phyloP scores from a whole-genome alignment of 1,140 invertebrate species.

The Drosophila serrata region DNA sequence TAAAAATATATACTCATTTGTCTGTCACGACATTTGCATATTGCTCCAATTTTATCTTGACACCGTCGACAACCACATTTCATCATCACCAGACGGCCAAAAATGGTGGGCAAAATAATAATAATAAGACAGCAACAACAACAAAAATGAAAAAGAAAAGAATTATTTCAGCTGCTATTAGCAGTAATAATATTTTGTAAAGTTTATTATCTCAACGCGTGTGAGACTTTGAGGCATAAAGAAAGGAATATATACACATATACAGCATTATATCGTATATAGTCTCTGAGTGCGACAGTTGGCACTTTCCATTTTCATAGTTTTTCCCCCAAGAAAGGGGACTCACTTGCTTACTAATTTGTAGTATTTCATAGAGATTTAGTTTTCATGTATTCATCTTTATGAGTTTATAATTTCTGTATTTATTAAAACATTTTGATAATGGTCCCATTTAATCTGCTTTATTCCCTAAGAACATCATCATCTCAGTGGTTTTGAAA shows the following conservation, averaged over 20 bases:
- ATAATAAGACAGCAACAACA: neutral
- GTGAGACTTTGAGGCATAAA: neutral
- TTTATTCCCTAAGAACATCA: conserved; percentile 1
- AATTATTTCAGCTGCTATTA: conserved; percentile 66
- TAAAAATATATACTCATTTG: conserved; percentile 46
- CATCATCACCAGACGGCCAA: conserved; percentile 22
- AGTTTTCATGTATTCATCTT: neutral
- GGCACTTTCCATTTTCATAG: conserved; percentile 43
- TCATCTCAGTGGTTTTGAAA: neutral
- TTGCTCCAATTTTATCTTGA: conserved; percentile 78
- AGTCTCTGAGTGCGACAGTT: neutral
- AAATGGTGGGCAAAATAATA: conserved; percentile 30
- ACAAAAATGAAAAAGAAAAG: neutral
- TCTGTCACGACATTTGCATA: conserved; percentile 66
- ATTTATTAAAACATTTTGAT: neutral
- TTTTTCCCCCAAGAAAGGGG: neutral
- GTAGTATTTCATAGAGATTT: neutral
- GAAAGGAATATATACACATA: conserved; percentile 15
- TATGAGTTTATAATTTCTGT: neutral
- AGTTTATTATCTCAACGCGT: conserved; percentile 57
- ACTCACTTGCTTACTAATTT: neutral
- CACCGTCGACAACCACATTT: conserved; percentile 18
- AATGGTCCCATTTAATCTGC: neutral
- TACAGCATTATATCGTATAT: neutral
- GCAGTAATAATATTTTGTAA: conserved; percentile 73